Percentiles rank a stretch among this genome's conserved stretches.
Evolutionary conservation across 1,140 invertebrate species (phyloP).

Genomic region (Aporrectodea caliginosa): DNA sequence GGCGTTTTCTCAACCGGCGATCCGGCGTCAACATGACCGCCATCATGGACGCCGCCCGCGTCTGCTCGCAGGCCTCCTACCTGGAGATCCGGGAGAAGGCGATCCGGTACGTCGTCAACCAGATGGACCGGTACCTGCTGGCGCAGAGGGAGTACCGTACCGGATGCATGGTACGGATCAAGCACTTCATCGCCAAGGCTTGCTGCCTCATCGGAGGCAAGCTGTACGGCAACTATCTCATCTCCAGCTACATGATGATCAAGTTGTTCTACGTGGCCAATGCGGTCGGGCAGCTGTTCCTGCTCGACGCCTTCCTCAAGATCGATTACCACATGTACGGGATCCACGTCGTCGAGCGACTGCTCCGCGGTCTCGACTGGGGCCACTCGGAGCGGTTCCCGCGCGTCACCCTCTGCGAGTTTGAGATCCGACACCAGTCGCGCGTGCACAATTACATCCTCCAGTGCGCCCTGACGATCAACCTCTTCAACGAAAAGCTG

Average conservation of each 20-base stretch:
- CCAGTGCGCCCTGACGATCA: conserved; percentile 51
- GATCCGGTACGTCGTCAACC: conserved; percentile 46
- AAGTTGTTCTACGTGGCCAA: conserved; percentile 58
- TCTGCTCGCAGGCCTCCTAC: conserved; percentile 46
- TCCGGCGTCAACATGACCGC: conserved; percentile 55
- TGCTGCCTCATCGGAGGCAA: conserved; percentile 49
- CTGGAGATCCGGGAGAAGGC: conserved; percentile 51
- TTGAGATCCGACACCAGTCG: conserved; percentile 53
- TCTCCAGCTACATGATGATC: conserved; percentile 56
- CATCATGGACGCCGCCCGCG: conserved; percentile 37
- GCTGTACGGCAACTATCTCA: conserved; percentile 56
- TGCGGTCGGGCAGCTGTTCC: conserved; percentile 57
- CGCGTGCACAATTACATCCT: conserved; percentile 43
- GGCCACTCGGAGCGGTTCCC: conserved; percentile 53
- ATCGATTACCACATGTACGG: conserved; percentile 58
- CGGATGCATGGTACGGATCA: conserved; percentile 38
- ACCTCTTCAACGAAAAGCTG: conserved; percentile 55
- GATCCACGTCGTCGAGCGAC: conserved; percentile 52
- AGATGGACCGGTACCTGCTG: conserved; percentile 35
- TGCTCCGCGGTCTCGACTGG: conserved; percentile 55
- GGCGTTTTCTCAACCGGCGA: conserved; percentile 58
- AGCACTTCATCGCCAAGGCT: conserved; percentile 19
- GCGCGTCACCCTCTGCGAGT: conserved; percentile 59
- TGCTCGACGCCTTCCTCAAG: conserved; percentile 58
- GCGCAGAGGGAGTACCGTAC: conserved; percentile 33